These are phyloP conservation scores for Capitella teleta DNA, from an alignment of 1,140 invertebrate genomes.

Conservation along the genomic window DNA sequence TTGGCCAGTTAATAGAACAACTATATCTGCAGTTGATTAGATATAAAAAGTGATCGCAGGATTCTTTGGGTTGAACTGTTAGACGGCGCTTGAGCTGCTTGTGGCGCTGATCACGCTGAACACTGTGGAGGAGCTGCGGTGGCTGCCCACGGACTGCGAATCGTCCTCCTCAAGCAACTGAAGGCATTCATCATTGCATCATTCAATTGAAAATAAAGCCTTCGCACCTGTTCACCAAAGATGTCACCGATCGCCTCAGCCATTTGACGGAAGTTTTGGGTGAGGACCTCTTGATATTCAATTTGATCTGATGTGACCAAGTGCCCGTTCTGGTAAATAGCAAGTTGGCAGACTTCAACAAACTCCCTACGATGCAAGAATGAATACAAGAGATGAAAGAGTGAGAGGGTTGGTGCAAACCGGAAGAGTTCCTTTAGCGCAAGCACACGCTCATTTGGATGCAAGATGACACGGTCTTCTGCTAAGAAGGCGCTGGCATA, in stretches of 20 bases:
- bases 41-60: too few species aligned
- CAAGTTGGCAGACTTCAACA: conserved; percentile 71
- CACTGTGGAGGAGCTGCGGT: conserved; percentile 17
- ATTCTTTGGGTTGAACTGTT: too few species aligned
- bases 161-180: conserved; percentile 13
- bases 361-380: conserved; percentile 57
- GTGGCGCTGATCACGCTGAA: conserved; percentile 22
- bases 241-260: conserved; percentile 54
- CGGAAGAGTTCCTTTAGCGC: conserved; percentile 9
- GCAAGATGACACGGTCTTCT: conserved; percentile 22
- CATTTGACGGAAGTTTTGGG: conserved; percentile 73
- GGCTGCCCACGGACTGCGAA: not conserved
- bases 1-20: too few species aligned
- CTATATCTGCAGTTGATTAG: too few species aligned
- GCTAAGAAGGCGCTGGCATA: conserved; percentile 83
- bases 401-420: not conserved
- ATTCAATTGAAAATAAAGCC: not conserved
- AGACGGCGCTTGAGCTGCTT: not conserved
- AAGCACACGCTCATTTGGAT: not conserved
- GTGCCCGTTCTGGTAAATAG: conserved; percentile 73
- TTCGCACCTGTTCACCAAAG: conserved; percentile 33
- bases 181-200: not conserved
- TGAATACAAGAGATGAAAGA: not conserved
- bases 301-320: conserved; percentile 73
- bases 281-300: conserved; percentile 76